Percentiles rank a stretch among this genome's conserved stretches.
Evolutionary conservation across 2,113 vertebrate species (phyloP).

Genomic region (Vimba vimba): DNA sequence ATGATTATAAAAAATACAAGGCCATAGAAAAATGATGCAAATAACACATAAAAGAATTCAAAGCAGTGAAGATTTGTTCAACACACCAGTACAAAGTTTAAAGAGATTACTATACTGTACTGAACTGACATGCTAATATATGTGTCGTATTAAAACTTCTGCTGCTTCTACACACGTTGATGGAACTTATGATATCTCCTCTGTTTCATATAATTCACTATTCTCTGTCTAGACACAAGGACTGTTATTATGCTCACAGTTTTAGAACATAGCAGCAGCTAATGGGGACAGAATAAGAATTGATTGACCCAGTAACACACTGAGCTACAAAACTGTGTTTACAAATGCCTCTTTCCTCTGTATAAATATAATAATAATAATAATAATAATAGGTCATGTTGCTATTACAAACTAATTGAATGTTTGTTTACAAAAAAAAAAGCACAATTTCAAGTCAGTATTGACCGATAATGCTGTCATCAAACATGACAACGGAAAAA

Average conservation of each 20-base stretch:
- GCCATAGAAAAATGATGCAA: background rate
- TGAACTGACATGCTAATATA: slow-evolving; percentile 3
- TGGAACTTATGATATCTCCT: background rate
- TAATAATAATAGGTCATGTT: background rate
- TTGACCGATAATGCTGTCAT: background rate
- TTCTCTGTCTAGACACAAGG: slow-evolving; percentile 1
- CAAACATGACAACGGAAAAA: background rate
- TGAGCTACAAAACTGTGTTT: slow-evolving; percentile 32
- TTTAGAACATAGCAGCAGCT: background rate
- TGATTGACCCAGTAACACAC: slow-evolving; percentile 26
- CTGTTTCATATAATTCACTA: background rate
- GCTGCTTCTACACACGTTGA: background rate
- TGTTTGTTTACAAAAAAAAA: background rate
- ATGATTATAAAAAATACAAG: slow-evolving; percentile 11
- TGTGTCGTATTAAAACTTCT: background rate
- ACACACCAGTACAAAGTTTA: background rate
- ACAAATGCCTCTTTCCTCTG: background rate
- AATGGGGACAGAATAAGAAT: background rate
- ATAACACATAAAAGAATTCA: background rate
- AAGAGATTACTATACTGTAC: background rate
- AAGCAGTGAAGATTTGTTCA: slow-evolving; percentile 13
- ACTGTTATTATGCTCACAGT: slow-evolving; percentile 2
- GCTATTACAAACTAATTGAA: background rate
- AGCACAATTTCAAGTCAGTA: background rate
- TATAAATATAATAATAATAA: slow-evolving; percentile 13